A percentile compares a stretch with the other conserved stretches of the same genome.
Conservation (phyloP, 2,113 vertebrate genomes). For the Istiophorus platypterus region DNA sequence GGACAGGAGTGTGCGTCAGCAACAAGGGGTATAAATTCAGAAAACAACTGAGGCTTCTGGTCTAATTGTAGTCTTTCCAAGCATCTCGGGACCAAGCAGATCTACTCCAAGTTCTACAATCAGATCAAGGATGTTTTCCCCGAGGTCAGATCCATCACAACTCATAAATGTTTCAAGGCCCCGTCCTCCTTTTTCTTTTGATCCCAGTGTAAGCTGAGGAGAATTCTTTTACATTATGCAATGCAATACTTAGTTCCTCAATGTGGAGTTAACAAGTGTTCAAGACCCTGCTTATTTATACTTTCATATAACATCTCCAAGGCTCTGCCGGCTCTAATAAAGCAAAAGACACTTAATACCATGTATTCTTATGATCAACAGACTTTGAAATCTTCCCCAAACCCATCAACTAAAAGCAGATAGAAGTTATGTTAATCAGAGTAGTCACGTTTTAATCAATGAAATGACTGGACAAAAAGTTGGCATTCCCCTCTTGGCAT, state of each 20-base stretch:
- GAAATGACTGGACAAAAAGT: constrained; percentile 27
- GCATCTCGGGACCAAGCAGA: constrained; percentile 46
- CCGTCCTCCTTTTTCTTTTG: constrained; percentile 68
- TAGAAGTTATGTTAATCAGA: constrained; percentile 15
- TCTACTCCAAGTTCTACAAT: constrained; percentile 62
- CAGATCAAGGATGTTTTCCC: constrained; percentile 72
- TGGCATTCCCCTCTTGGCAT: constrained; percentile 22
- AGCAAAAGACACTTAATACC: background rate
- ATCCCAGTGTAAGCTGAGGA: constrained; percentile 64
- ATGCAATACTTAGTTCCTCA: constrained; percentile 55
- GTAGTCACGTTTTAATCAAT: constrained; percentile 21
- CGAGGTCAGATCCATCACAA: constrained; percentile 73
- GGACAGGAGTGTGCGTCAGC: constrained; percentile 70
- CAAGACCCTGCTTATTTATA: constrained; percentile 21
- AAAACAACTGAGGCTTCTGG: constrained; percentile 46
- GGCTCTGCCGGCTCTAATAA: constrained; percentile 9
- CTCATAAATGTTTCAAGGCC: constrained; percentile 80
- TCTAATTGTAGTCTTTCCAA: constrained; percentile 59
- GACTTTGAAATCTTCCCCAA: background rate
- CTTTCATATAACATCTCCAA: constrained; percentile 8
- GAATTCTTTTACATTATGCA: constrained; percentile 63
- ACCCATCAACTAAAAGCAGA: background rate
- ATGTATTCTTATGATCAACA: constrained; percentile 7
- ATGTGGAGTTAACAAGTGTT: constrained; percentile 49
- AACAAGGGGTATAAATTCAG: constrained; percentile 65